Base-by-base conservation (phyloP, 2,797 vertebrate genomes). In the Ctenopoma kingsleyae region DNA sequence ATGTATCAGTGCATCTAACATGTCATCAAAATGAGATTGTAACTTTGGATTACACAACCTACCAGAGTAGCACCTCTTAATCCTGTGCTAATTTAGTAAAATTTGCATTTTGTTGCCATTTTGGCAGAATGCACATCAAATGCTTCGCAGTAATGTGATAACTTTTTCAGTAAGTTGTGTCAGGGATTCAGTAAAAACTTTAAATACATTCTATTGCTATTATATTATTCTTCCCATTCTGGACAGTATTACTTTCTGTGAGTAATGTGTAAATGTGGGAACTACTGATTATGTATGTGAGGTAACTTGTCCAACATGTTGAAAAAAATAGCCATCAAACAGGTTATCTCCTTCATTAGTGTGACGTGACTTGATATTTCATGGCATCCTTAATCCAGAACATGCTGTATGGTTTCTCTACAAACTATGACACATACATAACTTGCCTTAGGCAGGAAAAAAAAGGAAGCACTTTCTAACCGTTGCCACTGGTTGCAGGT, bases 401-500 rank as follows among this genome's bases (percentile, higher is more conserved):
- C 48, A 67, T 53, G 41, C 32, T 53, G 7, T 19, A 49, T 12
- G 25, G 35, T 60, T 78, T 62, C 50, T 52, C 35, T 54, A 32
- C 57, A 38, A 83, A 81, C 78, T 23, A 76, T 73, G 65, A 74
- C 64, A 17, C 32, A 25, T 41, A 61, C 65, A 48, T 71, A 50
- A 40, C 54, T 52, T 38, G 61, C 87, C 76, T 76, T 43, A 64
- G 80, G 82, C 79, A 73, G 27, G 46, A 90, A 8, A 90, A 90
- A 91, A 62, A 83, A 83, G 89, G 89, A 93, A 91, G 86, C 78
- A 56, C 52, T 76, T 58, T n/a, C 56, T 20, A 81, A 86, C 82
- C 2, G 84, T 87, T 80, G 63, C 40, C 58, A 76, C 57, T 44
- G 63, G 71, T 78, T 46, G 27, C 17, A 60, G 47, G 41, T 80